Conservation (phyloP, 1,140 invertebrate genomes). For the Caenorhabditis inopinata region DNA sequence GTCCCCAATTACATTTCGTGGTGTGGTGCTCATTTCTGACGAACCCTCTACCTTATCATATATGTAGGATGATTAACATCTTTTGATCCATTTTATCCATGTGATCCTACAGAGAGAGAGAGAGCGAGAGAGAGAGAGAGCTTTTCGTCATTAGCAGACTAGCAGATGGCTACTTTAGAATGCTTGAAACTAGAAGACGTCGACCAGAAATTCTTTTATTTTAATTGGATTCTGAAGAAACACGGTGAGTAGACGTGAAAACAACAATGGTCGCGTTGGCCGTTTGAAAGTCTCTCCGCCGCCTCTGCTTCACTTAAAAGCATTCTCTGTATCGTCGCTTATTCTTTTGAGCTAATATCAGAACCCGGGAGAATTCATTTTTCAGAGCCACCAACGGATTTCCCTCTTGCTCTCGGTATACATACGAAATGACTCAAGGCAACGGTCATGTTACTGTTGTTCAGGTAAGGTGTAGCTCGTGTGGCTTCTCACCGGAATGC, state of each 20-base stretch:
- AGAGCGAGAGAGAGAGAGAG: neutral
- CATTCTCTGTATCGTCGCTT: no score
- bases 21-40: no score
- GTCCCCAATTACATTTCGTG: no score
- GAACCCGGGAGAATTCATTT: no score
- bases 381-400: neutral
- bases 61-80: no score
- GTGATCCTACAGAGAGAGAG: neutral
- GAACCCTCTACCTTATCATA: no score
- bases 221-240: constrained; percentile 28
- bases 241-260: constrained; percentile 15
- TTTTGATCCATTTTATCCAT: neutral
- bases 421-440: neutral
- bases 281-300: no score
- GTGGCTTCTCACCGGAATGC: no score
- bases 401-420: neutral
- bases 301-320: no score
- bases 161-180: neutral
- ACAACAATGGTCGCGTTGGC: constrained; percentile 17
- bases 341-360: neutral
- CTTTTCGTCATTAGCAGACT: constrained; percentile 3
- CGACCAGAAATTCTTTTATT: neutral
- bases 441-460: neutral
- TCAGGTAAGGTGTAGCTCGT: neutral
- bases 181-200: constrained; percentile 19